Conservation (phyloP, 2,797 vertebrate genomes). For the Martes flavigula region DNA sequence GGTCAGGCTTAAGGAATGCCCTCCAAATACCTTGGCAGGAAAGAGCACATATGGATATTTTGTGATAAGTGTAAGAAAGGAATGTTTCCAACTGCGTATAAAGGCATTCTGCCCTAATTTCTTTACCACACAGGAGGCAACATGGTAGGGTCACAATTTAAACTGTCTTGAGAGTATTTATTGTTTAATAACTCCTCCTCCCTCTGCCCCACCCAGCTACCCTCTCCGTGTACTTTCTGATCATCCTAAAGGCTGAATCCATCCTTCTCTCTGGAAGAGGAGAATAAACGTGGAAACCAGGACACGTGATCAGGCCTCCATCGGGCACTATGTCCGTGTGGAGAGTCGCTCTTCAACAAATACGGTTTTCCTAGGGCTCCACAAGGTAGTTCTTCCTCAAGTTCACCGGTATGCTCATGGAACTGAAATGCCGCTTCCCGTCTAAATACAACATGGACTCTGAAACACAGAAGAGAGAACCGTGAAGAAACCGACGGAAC, state of each 20-base stretch:
- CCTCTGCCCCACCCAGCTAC: neutral
- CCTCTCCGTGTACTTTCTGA: neutral
- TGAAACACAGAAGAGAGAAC: slow-evolving; percentile 78
- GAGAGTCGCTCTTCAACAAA: slow-evolving; percentile 30
- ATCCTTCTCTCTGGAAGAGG: neutral
- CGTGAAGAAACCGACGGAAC: neutral
- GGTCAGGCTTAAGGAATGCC: neutral
- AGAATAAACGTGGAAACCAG: neutral
- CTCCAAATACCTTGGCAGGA: neutral
- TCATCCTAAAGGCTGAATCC: slow-evolving; percentile 1
- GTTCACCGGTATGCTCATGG: slow-evolving; percentile 80
- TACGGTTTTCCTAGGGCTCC: slow-evolving; percentile 43
- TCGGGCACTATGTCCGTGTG: neutral
- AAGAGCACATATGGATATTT: neutral
- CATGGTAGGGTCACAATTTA: neutral
- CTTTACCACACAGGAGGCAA: neutral
- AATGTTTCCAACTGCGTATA: neutral
- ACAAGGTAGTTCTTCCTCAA: slow-evolving; percentile 45
- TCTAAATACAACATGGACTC: slow-evolving; percentile 99
- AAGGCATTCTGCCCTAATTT: neutral
- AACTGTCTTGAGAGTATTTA: slow-evolving; percentile 35
- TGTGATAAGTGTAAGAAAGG: neutral
- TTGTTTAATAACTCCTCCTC: slow-evolving; percentile 39
- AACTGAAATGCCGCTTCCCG: slow-evolving; percentile 94
- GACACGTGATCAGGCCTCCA: neutral